Percentiles rank a stretch among this genome's conserved stretches.
These are phyloP conservation scores for Callorhinus ursinus DNA, from an alignment of 2,113 vertebrate genomes.

Conservation along the genomic window DNA sequence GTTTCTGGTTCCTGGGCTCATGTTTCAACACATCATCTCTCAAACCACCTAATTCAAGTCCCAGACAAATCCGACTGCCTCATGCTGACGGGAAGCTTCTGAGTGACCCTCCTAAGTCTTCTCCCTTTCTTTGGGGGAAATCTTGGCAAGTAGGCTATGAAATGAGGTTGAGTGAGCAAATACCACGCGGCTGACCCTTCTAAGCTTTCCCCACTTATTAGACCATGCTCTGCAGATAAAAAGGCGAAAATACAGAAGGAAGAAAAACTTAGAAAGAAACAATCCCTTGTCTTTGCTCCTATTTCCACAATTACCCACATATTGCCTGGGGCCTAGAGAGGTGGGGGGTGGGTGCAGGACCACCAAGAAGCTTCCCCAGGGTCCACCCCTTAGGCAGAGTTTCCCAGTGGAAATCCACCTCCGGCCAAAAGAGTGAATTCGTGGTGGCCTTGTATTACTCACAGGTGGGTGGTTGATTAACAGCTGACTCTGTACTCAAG, in stretches of 20 bases:
- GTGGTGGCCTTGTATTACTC: neutral
- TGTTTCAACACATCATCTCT: neutral
- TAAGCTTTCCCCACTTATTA: neutral
- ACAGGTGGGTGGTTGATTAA: neutral
- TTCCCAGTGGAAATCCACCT: neutral
- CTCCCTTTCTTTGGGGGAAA: neutral
- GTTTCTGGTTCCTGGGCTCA: neutral
- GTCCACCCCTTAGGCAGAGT: neutral
- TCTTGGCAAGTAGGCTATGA: neutral
- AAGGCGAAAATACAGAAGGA: neutral
- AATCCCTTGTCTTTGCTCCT: neutral
- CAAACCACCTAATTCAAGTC: neutral
- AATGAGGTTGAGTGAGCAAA: neutral
- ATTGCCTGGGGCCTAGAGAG: neutral
- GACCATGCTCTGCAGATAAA: neutral
- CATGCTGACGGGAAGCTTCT: neutral
- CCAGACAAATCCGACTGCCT: neutral
- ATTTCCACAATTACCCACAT: neutral
- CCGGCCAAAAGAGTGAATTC: neutral
- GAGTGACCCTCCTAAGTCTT: neutral
- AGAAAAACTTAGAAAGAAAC: neutral
- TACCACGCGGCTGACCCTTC: neutral
- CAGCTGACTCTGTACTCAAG: neutral
- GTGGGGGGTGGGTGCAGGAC: too few relatives aligned
- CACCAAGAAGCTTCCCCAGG: neutral